Percentiles rank a stretch among this genome's conserved stretches.
phyloP scores from a whole-genome alignment of 2,113 vertebrate genomes.

The Phoenicopterus ruber region DNA sequence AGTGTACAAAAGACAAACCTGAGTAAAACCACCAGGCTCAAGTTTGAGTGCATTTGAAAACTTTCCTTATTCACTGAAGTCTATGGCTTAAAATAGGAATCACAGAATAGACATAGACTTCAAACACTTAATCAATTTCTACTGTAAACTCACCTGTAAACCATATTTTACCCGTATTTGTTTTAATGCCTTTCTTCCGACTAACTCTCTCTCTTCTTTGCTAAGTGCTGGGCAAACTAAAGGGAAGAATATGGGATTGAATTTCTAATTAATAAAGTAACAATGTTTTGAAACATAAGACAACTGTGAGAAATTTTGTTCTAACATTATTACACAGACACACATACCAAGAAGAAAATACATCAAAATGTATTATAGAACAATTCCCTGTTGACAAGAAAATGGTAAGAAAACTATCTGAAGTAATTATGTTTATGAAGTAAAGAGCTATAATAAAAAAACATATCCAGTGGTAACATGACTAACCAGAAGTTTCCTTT shows the following conservation, averaged over 20 bases:
- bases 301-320: neutral
- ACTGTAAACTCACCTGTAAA: constrained; percentile 83
- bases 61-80: neutral
- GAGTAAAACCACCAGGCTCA: neutral
- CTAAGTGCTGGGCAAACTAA: constrained; percentile 77
- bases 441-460: neutral
- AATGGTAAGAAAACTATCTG: neutral
- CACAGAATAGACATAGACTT: neutral
- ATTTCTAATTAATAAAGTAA: neutral
- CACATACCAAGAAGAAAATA: neutral
- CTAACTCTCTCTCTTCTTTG: constrained; percentile 91
- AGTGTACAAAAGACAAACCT: neutral
- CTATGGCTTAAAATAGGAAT: neutral
- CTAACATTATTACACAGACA: neutral
- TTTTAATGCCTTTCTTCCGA: constrained; percentile 91
- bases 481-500: constrained; percentile 80
- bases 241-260: constrained; percentile 12
- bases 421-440: neutral
- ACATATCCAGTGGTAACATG: neutral
- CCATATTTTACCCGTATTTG: constrained; percentile 97
- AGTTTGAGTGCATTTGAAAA: neutral
- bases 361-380: neutral
- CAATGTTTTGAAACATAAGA: neutral
- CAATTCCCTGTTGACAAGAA: neutral
- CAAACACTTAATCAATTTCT: neutral